phyloP scores from a whole-genome alignment of 2,797 vertebrate genomes.

The Gallinago stenura region DNA sequence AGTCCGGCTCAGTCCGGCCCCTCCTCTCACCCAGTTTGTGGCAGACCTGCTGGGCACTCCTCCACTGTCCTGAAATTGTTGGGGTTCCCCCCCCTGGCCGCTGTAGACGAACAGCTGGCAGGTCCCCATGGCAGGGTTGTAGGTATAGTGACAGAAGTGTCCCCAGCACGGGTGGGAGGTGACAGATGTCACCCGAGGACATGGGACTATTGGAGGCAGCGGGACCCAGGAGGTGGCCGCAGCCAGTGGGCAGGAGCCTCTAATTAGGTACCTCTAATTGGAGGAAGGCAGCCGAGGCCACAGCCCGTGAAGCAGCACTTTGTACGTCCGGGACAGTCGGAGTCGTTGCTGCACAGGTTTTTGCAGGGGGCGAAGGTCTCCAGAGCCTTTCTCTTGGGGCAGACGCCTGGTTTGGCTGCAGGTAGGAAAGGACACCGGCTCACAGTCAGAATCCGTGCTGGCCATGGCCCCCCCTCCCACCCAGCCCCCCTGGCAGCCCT shows the following conservation, averaged over 20 bases:
- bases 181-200: background rate
- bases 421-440: background rate
- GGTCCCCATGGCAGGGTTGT: background rate
- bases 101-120: background rate
- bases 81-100: background rate
- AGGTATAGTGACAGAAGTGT: fast-evolving
- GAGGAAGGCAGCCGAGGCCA: conserved; percentile 69
- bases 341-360: conserved; percentile 75
- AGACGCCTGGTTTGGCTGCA: conserved; percentile 78
- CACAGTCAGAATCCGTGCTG: background rate
- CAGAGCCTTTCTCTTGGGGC: conserved; percentile 40
- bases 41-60: background rate
- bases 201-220: fast-evolving
- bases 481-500: fast-evolving
- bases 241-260: background rate
- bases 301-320: conserved; percentile 86
- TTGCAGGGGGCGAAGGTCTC: conserved; percentile 69
- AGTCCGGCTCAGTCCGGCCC: too few relatives aligned
- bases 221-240: background rate
- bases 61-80: too few relatives aligned
- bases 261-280: too few relatives aligned
- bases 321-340: conserved; percentile 63
- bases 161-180: background rate
- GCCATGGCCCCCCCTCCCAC: fast-evolving
- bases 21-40: background rate